Conservation (phyloP, 2,888 invertebrate genomes). For the Phasia obesa region DNA sequence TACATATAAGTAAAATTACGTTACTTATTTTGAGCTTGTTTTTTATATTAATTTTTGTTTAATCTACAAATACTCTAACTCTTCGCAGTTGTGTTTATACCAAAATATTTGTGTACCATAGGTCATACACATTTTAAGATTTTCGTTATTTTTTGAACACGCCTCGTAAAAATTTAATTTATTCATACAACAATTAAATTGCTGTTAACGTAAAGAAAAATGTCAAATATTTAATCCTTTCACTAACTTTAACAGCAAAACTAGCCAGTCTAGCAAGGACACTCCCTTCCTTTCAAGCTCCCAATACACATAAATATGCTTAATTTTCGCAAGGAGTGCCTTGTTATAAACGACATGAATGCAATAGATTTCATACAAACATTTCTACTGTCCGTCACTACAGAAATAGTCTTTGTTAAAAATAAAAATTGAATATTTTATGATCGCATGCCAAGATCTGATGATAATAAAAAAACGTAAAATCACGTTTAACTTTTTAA, state of each 20-base stretch:
- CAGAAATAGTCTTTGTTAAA: slow-evolving; percentile 2
- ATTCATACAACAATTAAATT: slow-evolving; percentile 61
- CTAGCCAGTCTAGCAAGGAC: slow-evolving; percentile 15
- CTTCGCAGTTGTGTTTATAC: too few species aligned
- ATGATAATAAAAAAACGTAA: slow-evolving; percentile 70
- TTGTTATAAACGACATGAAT: slow-evolving; percentile 55
- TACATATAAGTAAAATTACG: too few species aligned
- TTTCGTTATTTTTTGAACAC: too few species aligned
- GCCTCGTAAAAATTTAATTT: slow-evolving; percentile 22
- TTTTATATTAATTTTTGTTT: too few species aligned
- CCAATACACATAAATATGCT: neutral
- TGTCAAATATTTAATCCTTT: slow-evolving; percentile 68
- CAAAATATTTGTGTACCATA: too few species aligned
- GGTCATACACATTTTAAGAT: too few species aligned
- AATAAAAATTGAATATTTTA: slow-evolving; percentile 57
- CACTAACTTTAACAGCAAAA: slow-evolving; percentile 19
- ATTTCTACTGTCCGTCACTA: neutral
- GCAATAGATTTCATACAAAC: slow-evolving; percentile 25
- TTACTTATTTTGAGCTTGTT: too few species aligned
- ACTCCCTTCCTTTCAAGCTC: slow-evolving; percentile 32
- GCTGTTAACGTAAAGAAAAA: slow-evolving; percentile 64
- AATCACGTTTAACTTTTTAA: slow-evolving; percentile 68
- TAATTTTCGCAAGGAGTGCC: slow-evolving; percentile 49
- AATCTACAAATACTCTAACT: too few species aligned
- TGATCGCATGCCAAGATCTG: slow-evolving; percentile 69